Percentiles rank a stretch among this genome's conserved stretches.
Evolutionary conservation across 1,140 invertebrate genomes (phyloP).

Genomic region (Chelonus insularis): DNA sequence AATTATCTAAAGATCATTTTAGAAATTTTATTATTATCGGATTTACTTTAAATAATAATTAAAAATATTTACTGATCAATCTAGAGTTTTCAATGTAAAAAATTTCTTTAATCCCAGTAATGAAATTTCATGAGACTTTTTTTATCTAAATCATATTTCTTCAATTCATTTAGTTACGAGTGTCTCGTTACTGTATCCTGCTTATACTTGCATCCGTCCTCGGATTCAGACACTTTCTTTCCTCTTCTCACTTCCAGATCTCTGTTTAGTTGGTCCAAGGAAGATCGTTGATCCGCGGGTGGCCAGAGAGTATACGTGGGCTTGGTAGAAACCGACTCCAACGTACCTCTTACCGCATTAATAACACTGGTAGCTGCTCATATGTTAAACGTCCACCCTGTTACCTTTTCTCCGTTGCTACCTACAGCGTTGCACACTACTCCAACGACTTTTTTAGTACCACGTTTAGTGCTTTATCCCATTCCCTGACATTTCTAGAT

Average conservation of each 20-base stretch:
- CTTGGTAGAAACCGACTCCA: constrained; percentile 48
- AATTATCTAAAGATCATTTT: too few species aligned
- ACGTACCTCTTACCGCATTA: constrained; percentile 50
- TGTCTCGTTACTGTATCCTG: constrained; percentile 45
- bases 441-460: constrained; percentile 21
- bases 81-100: too few species aligned
- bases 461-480: too few species aligned
- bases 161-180: constrained; percentile 38
- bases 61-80: too few species aligned
- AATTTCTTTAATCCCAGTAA: not conserved
- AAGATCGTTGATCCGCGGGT: constrained; percentile 43
- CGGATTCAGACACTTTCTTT: not conserved
- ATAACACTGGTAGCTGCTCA: constrained; percentile 60
- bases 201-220: constrained; percentile 20
- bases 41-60: too few species aligned
- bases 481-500: too few species aligned
- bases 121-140: too few species aligned
- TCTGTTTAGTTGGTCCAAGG: constrained; percentile 27
- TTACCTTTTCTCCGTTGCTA: constrained; percentile 34
- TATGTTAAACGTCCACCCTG: constrained; percentile 60
- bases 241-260: not conserved
- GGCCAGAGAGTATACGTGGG: constrained; percentile 41
- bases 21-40: too few species aligned
- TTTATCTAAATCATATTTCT: constrained; percentile 34
- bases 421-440: constrained; percentile 26